Evolutionary conservation across 1,140 invertebrate genomes (phyloP).

Genomic region (Dysdera silvatica): DNA sequence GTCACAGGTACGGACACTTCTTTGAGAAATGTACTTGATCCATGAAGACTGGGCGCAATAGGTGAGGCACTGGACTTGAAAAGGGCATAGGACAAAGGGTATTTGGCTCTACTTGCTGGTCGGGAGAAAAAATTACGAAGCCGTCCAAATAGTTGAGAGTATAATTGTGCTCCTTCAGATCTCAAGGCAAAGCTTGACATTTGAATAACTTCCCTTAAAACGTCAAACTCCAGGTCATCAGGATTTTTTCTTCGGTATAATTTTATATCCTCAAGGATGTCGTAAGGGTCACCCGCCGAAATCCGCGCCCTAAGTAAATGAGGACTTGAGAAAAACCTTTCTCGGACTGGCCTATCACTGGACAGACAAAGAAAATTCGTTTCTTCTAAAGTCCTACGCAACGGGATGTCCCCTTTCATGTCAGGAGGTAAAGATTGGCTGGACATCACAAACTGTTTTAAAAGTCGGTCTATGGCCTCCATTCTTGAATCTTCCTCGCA

Average conservation of each 20-base stretch:
- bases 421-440: too few relatives aligned
- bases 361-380: too few relatives aligned
- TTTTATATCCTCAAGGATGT: slow-evolving; percentile 22
- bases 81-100: neutral
- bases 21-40: neutral
- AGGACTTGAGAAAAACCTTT: neutral
- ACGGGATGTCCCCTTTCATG: too few relatives aligned
- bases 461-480: too few relatives aligned
- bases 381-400: too few relatives aligned
- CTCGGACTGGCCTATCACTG: too few relatives aligned
- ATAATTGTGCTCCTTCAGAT: slow-evolving; percentile 1
- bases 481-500: too few relatives aligned
- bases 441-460: too few relatives aligned
- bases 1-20: too few relatives aligned
- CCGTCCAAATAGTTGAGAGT: slow-evolving; percentile 10
- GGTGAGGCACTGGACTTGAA: neutral
- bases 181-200: slow-evolving; percentile 9
- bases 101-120: slow-evolving; percentile 8
- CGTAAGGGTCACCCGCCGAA: slow-evolving; percentile 4
- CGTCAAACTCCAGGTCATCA: slow-evolving; percentile 18
- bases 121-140: neutral
- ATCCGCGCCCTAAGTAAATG: neutral
- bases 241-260: slow-evolving; percentile 15
- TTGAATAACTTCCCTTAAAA: slow-evolving; percentile 11
- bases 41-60: slow-evolving; percentile 6